A percentile compares a stretch with the other conserved stretches of the same genome.
Evolutionary conservation across 2,113 vertebrate species (phyloP).

Genomic region (Ictidomys tridecemlineatus): DNA sequence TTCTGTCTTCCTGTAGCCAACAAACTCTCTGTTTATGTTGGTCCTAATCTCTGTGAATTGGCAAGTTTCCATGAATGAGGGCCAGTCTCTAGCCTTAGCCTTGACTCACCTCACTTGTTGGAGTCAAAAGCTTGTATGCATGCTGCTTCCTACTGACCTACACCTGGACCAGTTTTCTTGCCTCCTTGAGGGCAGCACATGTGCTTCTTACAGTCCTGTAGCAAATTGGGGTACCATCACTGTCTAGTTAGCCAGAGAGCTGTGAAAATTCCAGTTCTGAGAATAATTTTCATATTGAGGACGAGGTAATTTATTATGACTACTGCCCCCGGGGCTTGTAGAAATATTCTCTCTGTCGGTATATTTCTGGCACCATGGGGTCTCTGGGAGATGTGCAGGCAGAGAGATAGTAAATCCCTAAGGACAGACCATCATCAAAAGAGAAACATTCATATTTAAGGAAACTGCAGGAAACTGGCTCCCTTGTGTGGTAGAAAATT

Average conservation of each 20-base stretch:
- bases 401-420: not conserved
- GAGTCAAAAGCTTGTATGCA: not conserved
- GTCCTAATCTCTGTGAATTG: not conserved
- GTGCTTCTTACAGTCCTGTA: not conserved
- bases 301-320: not conserved
- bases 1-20: not conserved
- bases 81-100: not conserved
- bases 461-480: not conserved
- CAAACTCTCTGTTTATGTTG: not conserved
- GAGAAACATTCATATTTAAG: constrained; percentile 24
- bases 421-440: not conserved
- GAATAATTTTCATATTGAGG: not conserved
- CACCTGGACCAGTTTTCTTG: not conserved
- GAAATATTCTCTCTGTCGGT: not conserved
- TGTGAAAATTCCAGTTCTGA: not conserved
- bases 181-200: not conserved
- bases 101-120: not conserved
- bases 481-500: not conserved
- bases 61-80: not conserved
- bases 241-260: not conserved
- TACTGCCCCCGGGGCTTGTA: not conserved
- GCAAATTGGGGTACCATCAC: not conserved
- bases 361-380: not conserved
- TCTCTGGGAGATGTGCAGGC: not conserved
- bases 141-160: not conserved